Base-by-base conservation (phyloP, 2,888 invertebrate genomes). In the Meandrusa payeni region DNA sequence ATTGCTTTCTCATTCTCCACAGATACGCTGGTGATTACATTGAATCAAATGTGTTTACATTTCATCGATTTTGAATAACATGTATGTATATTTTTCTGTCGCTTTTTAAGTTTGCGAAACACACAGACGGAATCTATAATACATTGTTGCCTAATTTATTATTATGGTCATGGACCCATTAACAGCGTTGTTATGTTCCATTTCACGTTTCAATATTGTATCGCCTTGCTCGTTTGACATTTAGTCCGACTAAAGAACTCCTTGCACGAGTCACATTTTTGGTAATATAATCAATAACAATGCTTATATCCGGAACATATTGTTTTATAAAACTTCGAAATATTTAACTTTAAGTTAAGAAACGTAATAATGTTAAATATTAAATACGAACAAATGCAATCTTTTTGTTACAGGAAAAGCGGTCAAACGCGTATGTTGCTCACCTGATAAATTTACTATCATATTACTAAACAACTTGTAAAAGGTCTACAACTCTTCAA, bases 181-280 rank as follows among this genome's bases (percentile, higher is more conserved):
- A 34, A 10, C 20, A 13, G 11, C 7, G 27, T 13, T 9, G 13
- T 28, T 22, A 34, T 17, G 13, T 41, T 41, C 15, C 33, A 17
- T 13, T 41, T 41, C 32, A 19, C 26, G 32, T 33, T 41, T 19
- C 5, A 6, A 32, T 33, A 9, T 36, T 15, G 28, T 41, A 22
- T 27, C 28, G 20, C 41, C 34, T 41, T 41, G 33, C 15, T 6
- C 20, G 10, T 34, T 34, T 41, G 41, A 41, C 41, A 41, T 41
- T 41, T 15, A 17, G 1, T 23, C 22, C 23, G 24, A 31, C 27
- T 27, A 33, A 31, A 19, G 33, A 41, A 26, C 41, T 26, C 20
- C 15, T 15, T 9, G n/a, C 11, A 3, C 1, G 7, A 11, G 3
- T 9, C 7, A 26, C 12, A 32, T 41, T 28, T 31, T 2, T 13